phyloP scores from a whole-genome alignment of 2,113 vertebrate species.

The Xenopus tropicalis region UCB_Xtro_10.0 CM004443.2:111933501-111934000 shows the following conservation, averaged over 20 bases:
- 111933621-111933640: conserved; percentile 57
- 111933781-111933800: conserved; percentile 61
- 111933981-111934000: too few relatives aligned
- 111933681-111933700: neutral
- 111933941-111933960: too few relatives aligned
- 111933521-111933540: conserved; percentile 57
- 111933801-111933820: conserved; percentile 74
- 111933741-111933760: conserved; percentile 57
- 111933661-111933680: conserved; percentile 51
- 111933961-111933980: too few relatives aligned
- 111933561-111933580: conserved; percentile 68
- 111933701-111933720: neutral
- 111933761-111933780: conserved; percentile 78
- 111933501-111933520: conserved; percentile 64
- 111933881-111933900: neutral
- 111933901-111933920: neutral
- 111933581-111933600: conserved; percentile 73
- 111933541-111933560: conserved; percentile 52
- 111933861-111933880: conserved; percentile 69
- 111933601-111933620: conserved; percentile 66
- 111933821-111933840: conserved; percentile 66
- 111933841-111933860: conserved; percentile 62
- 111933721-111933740: neutral
- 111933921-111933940: too few relatives aligned
- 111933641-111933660: conserved; percentile 73